A percentile compares a stretch with the other conserved stretches of the same genome.
These are phyloP conservation scores for Brachypteracias leptosomus DNA, from an alignment of 2,113 vertebrate species.

Conservation along the genomic window DNA sequence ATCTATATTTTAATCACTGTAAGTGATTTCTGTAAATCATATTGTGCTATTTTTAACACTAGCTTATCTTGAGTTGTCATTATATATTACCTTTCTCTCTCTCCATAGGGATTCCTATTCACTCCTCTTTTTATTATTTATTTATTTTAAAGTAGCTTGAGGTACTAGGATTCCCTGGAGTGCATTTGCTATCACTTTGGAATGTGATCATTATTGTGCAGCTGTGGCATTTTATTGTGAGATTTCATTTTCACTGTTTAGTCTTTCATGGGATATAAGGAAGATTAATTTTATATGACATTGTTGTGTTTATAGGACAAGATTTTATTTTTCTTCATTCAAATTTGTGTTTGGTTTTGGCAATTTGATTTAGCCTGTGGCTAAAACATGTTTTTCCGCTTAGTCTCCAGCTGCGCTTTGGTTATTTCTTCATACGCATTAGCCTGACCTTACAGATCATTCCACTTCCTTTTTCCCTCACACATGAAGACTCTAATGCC, in stretches of 20 bases:
- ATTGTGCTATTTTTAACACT: neutral
- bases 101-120: neutral
- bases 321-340: neutral
- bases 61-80: neutral
- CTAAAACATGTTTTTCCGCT: neutral
- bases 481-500: neutral
- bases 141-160: neutral
- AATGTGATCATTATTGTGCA: neutral
- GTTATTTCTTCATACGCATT: neutral
- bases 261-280: neutral
- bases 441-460: neutral
- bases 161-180: neutral
- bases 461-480: neutral
- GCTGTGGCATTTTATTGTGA: neutral
- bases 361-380: slow-evolving; percentile 3
- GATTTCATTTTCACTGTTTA: neutral
- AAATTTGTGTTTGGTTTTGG: neutral
- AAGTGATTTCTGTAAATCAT: neutral
- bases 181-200: neutral
- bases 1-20: neutral
- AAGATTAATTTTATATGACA: neutral
- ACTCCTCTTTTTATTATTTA: neutral
- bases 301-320: neutral
- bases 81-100: neutral
- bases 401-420: neutral